Evolutionary conservation across 2,113 vertebrate genomes (phyloP).

Genomic region (Myrmophylax atrothorax): DNA sequence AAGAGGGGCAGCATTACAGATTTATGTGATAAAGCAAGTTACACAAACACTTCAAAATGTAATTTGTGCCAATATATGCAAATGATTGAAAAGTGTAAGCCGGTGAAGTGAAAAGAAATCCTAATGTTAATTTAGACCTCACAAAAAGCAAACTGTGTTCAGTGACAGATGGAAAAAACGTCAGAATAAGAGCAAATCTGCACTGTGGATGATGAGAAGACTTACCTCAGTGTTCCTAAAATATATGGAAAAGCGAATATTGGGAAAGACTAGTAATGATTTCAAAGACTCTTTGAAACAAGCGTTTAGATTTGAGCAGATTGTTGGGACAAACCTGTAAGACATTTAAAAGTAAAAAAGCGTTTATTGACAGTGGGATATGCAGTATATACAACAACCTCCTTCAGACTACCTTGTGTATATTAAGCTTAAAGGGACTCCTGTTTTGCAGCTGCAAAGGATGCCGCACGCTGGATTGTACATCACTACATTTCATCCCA

Average conservation of each 20-base stretch:
- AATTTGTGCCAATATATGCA: background rate
- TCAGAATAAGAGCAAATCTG: background rate
- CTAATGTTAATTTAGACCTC: background rate
- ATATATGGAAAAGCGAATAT: background rate
- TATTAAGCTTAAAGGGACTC: background rate
- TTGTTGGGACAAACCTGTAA: background rate
- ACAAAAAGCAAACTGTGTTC: background rate
- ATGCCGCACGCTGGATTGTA: accelerated
- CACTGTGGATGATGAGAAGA: background rate
- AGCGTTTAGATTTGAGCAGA: background rate
- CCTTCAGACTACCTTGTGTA: background rate
- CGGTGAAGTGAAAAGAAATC: background rate
- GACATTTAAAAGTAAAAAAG: background rate
- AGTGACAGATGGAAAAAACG: background rate
- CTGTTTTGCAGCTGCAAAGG: background rate
- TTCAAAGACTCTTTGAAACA: background rate
- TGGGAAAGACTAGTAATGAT: background rate
- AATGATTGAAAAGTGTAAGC: background rate
- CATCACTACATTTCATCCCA: background rate
- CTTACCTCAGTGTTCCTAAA: background rate
- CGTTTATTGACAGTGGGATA: background rate
- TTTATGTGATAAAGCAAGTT: background rate
- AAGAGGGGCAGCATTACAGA: background rate
- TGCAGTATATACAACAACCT: background rate
- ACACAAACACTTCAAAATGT: background rate